Evolutionary conservation across 2,113 vertebrate species (phyloP).

Genomic region (Patagioenas fasciata): DNA sequence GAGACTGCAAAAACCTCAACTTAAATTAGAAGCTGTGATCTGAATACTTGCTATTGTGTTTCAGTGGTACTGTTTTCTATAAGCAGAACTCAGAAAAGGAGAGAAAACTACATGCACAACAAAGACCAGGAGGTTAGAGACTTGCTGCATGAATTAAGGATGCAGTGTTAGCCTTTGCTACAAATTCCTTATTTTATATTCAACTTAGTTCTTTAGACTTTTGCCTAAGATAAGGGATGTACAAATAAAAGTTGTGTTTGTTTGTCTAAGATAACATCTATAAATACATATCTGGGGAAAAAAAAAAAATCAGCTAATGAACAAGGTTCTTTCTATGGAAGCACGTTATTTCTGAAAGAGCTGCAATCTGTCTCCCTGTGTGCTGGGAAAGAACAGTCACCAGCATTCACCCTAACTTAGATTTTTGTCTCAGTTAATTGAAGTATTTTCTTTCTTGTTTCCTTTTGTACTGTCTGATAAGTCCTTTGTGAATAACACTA

Average conservation of each 20-base stretch:
- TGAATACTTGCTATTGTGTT: background rate
- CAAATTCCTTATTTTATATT: background rate
- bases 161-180: background rate
- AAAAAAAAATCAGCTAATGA: slow-evolving; percentile 26
- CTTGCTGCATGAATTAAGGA: background rate
- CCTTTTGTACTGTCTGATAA: background rate
- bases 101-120: background rate
- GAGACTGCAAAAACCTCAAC: slow-evolving; percentile 13
- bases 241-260: background rate
- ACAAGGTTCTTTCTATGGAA: background rate
- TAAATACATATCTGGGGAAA: background rate
- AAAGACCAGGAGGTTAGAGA: background rate
- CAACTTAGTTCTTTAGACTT: background rate
- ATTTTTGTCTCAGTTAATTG: background rate
- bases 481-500: background rate
- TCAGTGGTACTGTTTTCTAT: background rate
- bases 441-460: slow-evolving; percentile 2
- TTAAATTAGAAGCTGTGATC: background rate
- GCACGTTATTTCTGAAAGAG: slow-evolving; percentile 35
- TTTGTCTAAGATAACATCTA: slow-evolving; percentile 26
- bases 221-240: background rate
- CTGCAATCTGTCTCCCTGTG: background rate
- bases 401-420: background rate
- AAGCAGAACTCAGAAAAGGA: background rate
- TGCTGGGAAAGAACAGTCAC: background rate